Evolutionary conservation across 1,140 invertebrate genomes (phyloP), one percentile per base, ranked within the genome.

Genomic region (Drosophila varians): DNA sequence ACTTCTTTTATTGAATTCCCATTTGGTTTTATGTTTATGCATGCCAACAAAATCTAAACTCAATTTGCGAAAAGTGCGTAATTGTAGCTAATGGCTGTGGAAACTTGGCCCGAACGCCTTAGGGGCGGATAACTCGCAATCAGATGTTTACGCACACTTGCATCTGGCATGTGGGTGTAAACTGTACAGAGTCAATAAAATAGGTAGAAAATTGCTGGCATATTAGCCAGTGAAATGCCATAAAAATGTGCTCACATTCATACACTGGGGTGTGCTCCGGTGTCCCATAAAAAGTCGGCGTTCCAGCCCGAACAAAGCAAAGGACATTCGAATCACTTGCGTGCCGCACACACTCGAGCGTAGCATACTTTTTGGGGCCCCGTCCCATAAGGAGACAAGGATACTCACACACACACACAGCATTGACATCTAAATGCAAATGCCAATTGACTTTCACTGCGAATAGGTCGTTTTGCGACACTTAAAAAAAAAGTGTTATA

Each of bases 191-290:
- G 57, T 69, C 73, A 80, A 73, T 84, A 86, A 84, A 86, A 84
- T 84, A 80, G 74, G 66, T 77, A 80, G 57, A 58, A 87, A 86
- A 84, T 84, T 76, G 80, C 73, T 65, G 66, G 70, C 45, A 77
- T 86, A 84, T 86, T 84, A 84, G 66, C 72, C 80, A 76, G 77
- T 49, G 84, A 86, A 86, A 86, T 76, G 80, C 76, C 73, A 76
- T 84, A 62, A 84, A 74, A 84, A 87, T 80, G 72, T 74, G 68
- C 68, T 61, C 47, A 42, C 64, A 54, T 65, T 69, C 47, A 80
- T 75, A 74, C 80, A 80, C 72, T 84, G 52, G 72, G 80, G 76
- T 75, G 61, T 86, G 60, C 76, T 80, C 47, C 61, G 49, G 53
- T 69, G 56, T 70, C 49, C 75, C 80, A 86, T 79, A 84, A 84